Conservation (phyloP, 2,888 invertebrate genomes). For the Dastarcus helophoroides region DNA sequence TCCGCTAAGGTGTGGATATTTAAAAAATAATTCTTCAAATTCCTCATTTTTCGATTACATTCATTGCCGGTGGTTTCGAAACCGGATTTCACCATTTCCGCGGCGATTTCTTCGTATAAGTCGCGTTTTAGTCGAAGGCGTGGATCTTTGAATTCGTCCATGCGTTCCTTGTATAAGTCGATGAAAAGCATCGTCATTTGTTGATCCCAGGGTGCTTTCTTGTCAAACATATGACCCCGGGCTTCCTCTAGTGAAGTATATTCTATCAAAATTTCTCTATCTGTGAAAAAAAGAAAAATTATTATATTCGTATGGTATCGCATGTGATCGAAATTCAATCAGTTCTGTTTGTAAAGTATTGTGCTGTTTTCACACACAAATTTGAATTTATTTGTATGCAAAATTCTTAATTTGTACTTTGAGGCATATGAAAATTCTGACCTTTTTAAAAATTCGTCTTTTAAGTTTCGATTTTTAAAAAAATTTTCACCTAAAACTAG, state of each 20-base stretch:
- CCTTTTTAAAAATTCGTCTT: no score
- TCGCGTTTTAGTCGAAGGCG: not conserved
- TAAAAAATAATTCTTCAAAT: constrained; percentile 3
- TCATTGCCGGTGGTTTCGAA: not conserved
- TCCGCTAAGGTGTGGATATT: not conserved
- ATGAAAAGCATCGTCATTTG: not conserved
- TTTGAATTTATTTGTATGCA: no score
- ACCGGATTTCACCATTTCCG: not conserved
- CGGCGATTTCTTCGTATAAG: not conserved
- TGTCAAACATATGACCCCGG: not conserved
- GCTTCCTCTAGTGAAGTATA: not conserved
- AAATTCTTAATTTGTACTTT: no score
- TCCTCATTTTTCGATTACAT: constrained; percentile 1
- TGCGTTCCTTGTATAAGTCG: not conserved
- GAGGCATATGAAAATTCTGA: no score
- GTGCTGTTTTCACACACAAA: no score
- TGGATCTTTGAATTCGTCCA: constrained; percentile 1
- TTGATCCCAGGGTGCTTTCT: constrained; percentile 1
- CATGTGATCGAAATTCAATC: no score
- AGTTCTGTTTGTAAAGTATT: no score
- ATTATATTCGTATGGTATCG: no score
- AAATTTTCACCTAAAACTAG: no score
- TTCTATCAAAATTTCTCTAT: no score
- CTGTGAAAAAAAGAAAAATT: no score
- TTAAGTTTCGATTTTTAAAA: no score